phyloP scores from a whole-genome alignment of 2,113 vertebrate species.

The Laticauda colubrina region DNA sequence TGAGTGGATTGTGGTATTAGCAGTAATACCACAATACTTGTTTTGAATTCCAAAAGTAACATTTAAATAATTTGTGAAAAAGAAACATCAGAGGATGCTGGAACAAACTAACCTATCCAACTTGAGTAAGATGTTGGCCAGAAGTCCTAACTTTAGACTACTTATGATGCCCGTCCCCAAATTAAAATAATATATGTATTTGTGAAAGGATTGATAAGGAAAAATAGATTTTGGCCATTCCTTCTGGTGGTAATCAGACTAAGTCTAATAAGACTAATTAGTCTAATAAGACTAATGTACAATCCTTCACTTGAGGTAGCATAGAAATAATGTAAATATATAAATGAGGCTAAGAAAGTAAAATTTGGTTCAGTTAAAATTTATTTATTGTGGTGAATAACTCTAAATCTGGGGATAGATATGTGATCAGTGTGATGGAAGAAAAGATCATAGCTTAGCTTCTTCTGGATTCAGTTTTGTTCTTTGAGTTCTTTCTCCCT shows the following conservation, averaged over 20 bases:
- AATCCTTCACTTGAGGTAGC: background rate
- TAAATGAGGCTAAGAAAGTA: background rate
- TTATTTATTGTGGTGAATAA: background rate
- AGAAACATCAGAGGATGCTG: background rate
- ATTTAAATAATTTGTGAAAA: background rate
- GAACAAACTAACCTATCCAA: background rate
- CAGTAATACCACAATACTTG: background rate
- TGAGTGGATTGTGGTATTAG: background rate
- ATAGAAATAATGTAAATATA: background rate
- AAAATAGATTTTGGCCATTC: background rate
- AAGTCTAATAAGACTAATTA: background rate
- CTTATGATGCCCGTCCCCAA: background rate
- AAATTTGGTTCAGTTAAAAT: background rate
- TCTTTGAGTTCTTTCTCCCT: background rate
- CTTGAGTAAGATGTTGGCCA: background rate
- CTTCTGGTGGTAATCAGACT: background rate
- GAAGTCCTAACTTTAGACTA: background rate
- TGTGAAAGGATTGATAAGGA: background rate
- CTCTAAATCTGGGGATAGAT: background rate
- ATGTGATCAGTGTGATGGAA: background rate
- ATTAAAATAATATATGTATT: background rate
- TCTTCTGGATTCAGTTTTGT: background rate
- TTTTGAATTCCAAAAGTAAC: background rate
- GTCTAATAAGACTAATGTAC: background rate
- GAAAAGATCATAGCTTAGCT: background rate